These are phyloP conservation scores for Haliclona indistincta DNA, from an alignment of 37 sponge, comb jelly and placozoan species.

Conservation along the genomic window DNA sequence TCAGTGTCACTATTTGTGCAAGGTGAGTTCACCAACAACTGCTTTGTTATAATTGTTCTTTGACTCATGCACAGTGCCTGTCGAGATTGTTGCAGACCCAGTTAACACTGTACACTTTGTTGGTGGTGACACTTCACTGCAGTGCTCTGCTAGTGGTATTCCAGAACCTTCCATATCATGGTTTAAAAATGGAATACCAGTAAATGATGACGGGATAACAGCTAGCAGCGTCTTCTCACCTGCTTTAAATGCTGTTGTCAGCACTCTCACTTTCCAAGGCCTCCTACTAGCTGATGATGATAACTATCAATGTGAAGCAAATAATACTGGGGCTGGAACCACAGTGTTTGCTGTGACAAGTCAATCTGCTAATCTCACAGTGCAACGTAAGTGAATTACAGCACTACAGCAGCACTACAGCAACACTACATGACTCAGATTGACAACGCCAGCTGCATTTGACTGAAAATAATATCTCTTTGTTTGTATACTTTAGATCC, in stretches of 20 bases:
- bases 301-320: slow-evolving; percentile 8
- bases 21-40: not conserved
- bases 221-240: not conserved
- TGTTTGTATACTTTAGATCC: not conserved
- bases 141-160: slow-evolving; percentile 11
- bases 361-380: not conserved
- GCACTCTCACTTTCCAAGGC: not conserved
- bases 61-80: not conserved
- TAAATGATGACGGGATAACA: not conserved
- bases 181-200: not conserved
- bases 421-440: no score
- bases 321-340: slow-evolving; percentile 1
- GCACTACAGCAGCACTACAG: not conserved
- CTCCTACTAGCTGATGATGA: not conserved
- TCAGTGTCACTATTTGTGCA: not conserved
- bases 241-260: not conserved
- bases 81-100: slow-evolving; percentile 12
- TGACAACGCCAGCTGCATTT: no score
- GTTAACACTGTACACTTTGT: slow-evolving; percentile 11
- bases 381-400: not conserved
- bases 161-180: slow-evolving; percentile 3
- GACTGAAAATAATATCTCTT: not conserved
- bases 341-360: not conserved
- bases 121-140: not conserved
- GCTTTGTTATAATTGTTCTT: not conserved